A percentile compares a stretch with the other conserved stretches of the same genome.
Evolutionary conservation across 1,140 invertebrate genomes (phyloP).

Genomic region (Musca vetustissima): DNA sequence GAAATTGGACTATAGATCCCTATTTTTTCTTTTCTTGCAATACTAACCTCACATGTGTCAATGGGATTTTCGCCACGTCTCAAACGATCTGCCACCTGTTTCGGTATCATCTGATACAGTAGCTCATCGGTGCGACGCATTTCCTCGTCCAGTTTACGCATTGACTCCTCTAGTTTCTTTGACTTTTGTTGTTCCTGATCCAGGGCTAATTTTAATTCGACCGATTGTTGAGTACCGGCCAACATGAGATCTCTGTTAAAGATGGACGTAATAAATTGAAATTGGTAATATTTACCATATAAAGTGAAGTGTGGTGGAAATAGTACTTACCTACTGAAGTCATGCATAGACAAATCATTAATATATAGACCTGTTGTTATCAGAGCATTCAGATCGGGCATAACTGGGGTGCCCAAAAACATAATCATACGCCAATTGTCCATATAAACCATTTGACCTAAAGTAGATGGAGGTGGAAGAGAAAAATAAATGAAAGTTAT

Average conservation of each 20-base stretch:
- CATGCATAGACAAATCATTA: constrained; percentile 97
- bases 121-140: constrained; percentile 95
- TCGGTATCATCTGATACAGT: constrained; percentile 98
- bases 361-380: constrained; percentile 89
- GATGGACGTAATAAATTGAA: background rate
- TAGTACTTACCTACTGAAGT: constrained; percentile 83
- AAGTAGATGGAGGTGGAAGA: constrained; percentile 31
- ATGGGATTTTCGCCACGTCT: constrained; percentile 90
- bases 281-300: too few species aligned
- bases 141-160: constrained; percentile 92
- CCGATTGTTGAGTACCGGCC: constrained; percentile 95
- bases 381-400: constrained; percentile 88
- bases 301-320: too few species aligned
- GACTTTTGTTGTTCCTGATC: constrained; percentile 97
- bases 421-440: constrained; percentile 96
- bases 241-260: constrained; percentile 84
- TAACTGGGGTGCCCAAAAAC: constrained; percentile 93
- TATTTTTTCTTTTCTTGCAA: background rate
- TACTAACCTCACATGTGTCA: constrained; percentile 89
- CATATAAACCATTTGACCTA: constrained; percentile 98
- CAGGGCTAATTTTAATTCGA: constrained; percentile 91
- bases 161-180: constrained; percentile 93
- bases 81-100: constrained; percentile 90
- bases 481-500: background rate
- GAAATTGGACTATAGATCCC: background rate